Conservation (phyloP, 2,797 vertebrate genomes). For the Falco peregrinus region DNA sequence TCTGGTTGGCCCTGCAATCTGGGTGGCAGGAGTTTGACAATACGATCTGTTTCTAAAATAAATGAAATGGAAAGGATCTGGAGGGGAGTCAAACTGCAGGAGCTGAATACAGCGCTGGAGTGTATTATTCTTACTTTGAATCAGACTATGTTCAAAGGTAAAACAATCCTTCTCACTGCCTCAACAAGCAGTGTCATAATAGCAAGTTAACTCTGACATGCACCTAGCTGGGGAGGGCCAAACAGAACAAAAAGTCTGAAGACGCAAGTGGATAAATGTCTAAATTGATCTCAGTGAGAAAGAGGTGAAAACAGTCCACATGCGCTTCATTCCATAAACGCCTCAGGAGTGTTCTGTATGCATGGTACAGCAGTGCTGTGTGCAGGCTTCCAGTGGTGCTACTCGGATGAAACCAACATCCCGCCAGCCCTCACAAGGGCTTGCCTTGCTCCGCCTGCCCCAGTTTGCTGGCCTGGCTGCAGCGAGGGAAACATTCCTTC, state of each 20-base stretch:
- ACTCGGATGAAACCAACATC: neutral
- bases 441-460: rapidly evolving
- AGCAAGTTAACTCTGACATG: neutral
- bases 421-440: no score
- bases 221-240: neutral
- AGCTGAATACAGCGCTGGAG: neutral
- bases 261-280: neutral
- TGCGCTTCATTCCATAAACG: rapidly evolving
- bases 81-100: neutral
- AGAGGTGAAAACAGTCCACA: neutral
- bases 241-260: neutral
- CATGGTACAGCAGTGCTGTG: neutral
- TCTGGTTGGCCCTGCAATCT: neutral
- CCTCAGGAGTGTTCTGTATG: no score
- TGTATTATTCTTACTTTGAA: neutral
- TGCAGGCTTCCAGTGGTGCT: neutral
- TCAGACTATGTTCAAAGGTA: neutral
- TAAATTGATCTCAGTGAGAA: neutral
- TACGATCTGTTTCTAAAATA: neutral
- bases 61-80: neutral
- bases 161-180: neutral
- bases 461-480: rapidly evolving
- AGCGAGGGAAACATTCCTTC: neutral
- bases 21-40: neutral
- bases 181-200: neutral